Evolutionary conservation across 2,797 vertebrate species (phyloP).

Genomic region (Falco berigora): DNA sequence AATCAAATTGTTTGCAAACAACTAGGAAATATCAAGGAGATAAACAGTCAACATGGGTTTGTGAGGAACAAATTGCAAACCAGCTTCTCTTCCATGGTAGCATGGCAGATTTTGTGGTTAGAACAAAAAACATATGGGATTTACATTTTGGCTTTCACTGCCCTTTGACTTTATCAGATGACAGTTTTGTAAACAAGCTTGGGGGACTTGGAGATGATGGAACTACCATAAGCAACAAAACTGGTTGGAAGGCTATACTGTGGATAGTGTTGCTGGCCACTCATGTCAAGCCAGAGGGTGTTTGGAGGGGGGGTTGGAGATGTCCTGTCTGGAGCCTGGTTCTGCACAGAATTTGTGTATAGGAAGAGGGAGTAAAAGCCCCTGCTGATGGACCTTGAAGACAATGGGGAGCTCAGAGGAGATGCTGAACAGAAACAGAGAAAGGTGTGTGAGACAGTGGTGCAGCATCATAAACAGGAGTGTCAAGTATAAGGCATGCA

Average conservation of each 20-base stretch:
- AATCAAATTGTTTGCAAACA: not conserved
- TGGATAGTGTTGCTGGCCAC: not conserved
- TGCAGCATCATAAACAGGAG: not conserved
- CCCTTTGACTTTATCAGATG: not conserved
- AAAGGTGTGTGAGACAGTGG: no score
- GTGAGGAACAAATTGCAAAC: not conserved
- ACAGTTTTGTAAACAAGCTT: not conserved
- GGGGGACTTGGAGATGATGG: not conserved
- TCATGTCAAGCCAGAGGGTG: not conserved
- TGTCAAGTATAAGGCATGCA: not conserved
- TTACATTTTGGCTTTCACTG: not conserved
- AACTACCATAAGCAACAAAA: not conserved
- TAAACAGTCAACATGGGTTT: not conserved
- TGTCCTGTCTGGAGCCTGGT: not conserved
- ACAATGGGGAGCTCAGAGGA: not conserved
- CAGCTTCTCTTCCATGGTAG: not conserved
- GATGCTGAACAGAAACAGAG: not conserved
- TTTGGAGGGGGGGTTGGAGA: not conserved
- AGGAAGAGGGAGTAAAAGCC: not conserved
- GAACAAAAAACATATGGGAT: not conserved
- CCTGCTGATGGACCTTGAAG: accelerated
- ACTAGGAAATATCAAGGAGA: not conserved
- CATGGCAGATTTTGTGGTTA: not conserved
- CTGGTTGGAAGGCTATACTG: not conserved
- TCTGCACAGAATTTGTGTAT: not conserved